Conservation (phyloP, 2,797 vertebrate genomes). For the Eospalax fontanierii region DNA sequence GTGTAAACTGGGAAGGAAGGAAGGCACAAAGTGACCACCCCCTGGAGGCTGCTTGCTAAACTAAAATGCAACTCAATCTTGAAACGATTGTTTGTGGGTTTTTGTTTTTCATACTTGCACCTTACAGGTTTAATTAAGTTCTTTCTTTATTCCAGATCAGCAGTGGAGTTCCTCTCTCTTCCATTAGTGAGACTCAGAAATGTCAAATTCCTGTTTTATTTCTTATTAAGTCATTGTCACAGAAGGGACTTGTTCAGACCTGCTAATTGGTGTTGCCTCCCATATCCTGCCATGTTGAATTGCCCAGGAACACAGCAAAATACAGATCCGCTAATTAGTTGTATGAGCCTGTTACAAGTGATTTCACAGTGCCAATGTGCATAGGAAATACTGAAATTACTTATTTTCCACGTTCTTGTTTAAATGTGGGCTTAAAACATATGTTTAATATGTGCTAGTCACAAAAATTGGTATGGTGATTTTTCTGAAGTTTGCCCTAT, state of each 20-base stretch:
- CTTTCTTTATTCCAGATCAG: conserved; percentile 71
- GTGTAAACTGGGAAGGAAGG: background rate
- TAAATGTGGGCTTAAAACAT: background rate
- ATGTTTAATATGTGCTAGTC: conserved; percentile 19
- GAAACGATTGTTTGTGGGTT: background rate
- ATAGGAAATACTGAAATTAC: conserved; percentile 43
- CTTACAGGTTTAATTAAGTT: conserved; percentile 71
- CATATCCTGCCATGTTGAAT: background rate
- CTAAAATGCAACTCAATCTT: conserved; percentile 57
- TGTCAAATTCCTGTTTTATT: conserved; percentile 75
- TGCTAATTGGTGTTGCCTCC: conserved; percentile 61
- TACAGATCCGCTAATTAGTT: conserved; percentile 75
- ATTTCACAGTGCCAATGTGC: background rate
- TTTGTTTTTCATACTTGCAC: background rate
- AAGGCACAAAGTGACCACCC: background rate
- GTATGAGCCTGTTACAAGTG: conserved; percentile 41
- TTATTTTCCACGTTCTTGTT: conserved; percentile 40
- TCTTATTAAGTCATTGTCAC: conserved; percentile 68
- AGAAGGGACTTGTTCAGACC: background rate
- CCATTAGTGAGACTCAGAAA: conserved; percentile 58
- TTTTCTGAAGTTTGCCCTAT: conserved; percentile 37
- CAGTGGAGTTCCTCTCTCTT: conserved; percentile 33
- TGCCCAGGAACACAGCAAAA: conserved; percentile 73
- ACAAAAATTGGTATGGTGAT: too few species aligned
- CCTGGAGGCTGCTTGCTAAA: background rate